Evolutionary conservation across 2,888 invertebrate genomes (phyloP), one percentile per base, ranked within the genome.

Genomic region (Leucoma salicis): DNA sequence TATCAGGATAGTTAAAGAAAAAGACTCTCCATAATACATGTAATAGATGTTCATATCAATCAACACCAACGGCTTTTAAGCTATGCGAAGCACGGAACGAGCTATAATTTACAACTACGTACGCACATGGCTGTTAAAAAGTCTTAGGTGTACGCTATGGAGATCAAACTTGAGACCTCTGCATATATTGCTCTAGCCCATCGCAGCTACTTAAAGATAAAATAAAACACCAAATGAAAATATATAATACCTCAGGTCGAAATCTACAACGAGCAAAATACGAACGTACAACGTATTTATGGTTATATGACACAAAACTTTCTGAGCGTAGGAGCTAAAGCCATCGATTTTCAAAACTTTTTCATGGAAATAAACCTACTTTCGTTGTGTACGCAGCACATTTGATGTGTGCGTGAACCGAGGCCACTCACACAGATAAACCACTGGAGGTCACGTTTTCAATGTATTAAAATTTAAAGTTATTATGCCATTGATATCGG

Each of bases 281-380:
- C 82, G 76, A 73, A 71, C 66, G 69, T 66, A 63, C 61, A 68
- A 66, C 70, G 78, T 88, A 89, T 88, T 88, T 88, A 88, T 88
- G 86, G 87, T 76, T 87, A 82, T 87, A 85, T 80, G 87, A 76
- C 76, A 83, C 78, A 82, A 87, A 89, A 89, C 78, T 89, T 89
- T 85, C 71, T 72, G 74, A 81, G 84, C 84, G 85, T 84, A 82
- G 85, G 85, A 86, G 88, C 87, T 85, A 74, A 84, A 86, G 84
- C 87, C 87, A 89, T 89, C 90, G 90, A 90, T 90, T 90, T 90
- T 89, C 88, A 84, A 89, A 90, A 90, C 87, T 90, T 90, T 90
- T 90, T 90, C 90, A 87, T 89, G 89, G 89, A 89, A 87, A 90
- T 87, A 88, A 88, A 88, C 88, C 88, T 84, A 88, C 88, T 88